Evolutionary conservation across 2,113 vertebrate genomes (phyloP), one percentile per base, ranked within the genome.

Genomic region (Myxocyprinus asiaticus): DNA sequence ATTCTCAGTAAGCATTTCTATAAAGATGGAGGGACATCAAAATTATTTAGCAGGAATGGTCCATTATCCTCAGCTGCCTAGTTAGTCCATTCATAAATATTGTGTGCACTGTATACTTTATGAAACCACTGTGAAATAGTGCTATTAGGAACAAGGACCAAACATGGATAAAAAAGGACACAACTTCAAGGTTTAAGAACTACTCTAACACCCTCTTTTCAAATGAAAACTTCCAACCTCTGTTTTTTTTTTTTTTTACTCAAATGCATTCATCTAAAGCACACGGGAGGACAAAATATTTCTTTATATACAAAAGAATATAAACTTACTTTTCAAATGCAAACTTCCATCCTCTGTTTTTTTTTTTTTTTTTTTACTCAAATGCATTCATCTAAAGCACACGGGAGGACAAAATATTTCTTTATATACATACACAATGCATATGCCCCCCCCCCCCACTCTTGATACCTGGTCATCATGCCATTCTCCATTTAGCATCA

Each of bases 381-480:
- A n/a, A n/a, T n/a, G n/a, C n/a, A n/a, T n/a, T n/a, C n/a, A n/a
- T n/a, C n/a, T n/a, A n/a, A 47, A 4, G 4, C 6, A 47, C 4
- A 47, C 45, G 45, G 4, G 6, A 47, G 6, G 9, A 53, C 0
- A 11, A 53, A 53, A 58, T 56, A 8, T n/a, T 8, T 8, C 11
- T 63, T 33, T 22, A 74, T 61, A 47, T 12, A 47, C 70, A 75
- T n/a, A 17, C 22, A 75, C n/a, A n/a, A n/a, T n/a, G n/a, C n/a
- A n/a, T n/a, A n/a, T n/a, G n/a, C n/a, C n/a, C n/a, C n/a, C n/a
- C n/a, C n/a, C n/a, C n/a, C n/a, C n/a, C n/a, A n/a, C 11, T 74
- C 15, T 62, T 62, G 58, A 62, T 43, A 74, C 56, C 71, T 33
- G 58, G 43, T 33, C 71, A 62, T 74, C 71, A 12, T 74, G 58